A percentile compares a stretch with the other conserved stretches of the same genome.
These are phyloP conservation scores for Daphoenositta chrysoptera DNA, from an alignment of 2,113 vertebrate species.

Conservation along the genomic window DNA sequence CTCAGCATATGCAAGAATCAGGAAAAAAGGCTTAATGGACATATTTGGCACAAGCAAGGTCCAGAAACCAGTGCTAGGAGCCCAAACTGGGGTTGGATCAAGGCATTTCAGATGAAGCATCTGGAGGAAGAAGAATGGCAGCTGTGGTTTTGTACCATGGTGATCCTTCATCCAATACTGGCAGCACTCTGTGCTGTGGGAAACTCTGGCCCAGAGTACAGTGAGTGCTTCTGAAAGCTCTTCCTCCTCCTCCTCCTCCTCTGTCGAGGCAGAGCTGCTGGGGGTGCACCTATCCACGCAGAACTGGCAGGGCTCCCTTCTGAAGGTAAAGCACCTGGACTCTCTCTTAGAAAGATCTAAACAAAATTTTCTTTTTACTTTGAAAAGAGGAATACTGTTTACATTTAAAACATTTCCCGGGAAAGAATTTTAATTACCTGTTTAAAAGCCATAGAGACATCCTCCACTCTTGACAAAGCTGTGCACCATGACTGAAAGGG, in stretches of 20 bases:
- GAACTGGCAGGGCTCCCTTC: not conserved
- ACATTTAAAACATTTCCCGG: not conserved
- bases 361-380: not conserved
- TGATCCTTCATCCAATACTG: not conserved
- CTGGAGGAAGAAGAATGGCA: not conserved
- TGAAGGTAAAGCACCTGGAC: not conserved
- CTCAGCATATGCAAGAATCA: not conserved
- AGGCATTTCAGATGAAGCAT: not conserved
- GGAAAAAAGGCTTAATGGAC: not conserved
- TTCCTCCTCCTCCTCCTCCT: not conserved
- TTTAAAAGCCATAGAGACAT: not conserved
- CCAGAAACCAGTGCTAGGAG: not conserved
- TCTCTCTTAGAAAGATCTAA: not conserved
- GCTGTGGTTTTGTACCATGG: not conserved
- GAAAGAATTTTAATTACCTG: not conserved
- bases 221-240: not conserved
- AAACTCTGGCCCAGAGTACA: not conserved
- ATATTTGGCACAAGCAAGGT: not conserved
- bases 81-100: not conserved
- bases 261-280: not conserved
- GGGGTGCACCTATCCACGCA: not conserved
- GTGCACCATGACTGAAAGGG: not conserved
- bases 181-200: accelerated
- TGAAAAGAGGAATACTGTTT: not conserved
- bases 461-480: not conserved